phyloP scores from a whole-genome alignment of 2,797 vertebrate species.

The Molossus molossus region DNA sequence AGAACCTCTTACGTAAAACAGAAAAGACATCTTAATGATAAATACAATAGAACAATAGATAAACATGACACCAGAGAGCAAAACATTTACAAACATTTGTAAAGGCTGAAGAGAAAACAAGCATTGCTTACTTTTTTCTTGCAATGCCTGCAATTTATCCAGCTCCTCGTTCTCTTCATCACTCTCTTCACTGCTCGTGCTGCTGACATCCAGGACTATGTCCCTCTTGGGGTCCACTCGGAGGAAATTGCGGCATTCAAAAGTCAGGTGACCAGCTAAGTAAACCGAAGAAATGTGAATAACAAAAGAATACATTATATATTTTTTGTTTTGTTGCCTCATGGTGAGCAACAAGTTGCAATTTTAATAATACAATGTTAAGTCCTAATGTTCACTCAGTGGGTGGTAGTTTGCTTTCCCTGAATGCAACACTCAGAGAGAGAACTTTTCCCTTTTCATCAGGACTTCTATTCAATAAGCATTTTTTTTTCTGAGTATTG shows the following conservation, averaged over 20 bases:
- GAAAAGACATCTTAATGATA: neutral
- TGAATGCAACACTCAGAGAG: neutral
- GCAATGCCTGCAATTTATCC: constrained; percentile 88
- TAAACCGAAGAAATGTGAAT: constrained; percentile 59
- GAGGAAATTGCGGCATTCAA: constrained; percentile 99
- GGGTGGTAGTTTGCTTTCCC: neutral
- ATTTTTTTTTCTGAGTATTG: neutral
- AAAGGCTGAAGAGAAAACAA: neutral
- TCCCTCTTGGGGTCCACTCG: constrained; percentile 98
- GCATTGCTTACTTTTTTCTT: constrained; percentile 89
- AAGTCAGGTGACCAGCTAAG: constrained; percentile 97
- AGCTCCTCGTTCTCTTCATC: constrained; percentile 93
- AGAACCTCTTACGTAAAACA: neutral
- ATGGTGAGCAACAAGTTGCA: neutral
- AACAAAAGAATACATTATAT: neutral
- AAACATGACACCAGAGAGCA: neutral
- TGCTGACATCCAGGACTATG: constrained; percentile 98
- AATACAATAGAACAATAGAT: neutral
- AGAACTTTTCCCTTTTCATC: constrained; percentile 25
- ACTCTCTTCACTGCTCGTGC: constrained; percentile 97
- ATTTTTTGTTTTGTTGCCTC: neutral
- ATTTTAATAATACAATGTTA: constrained; percentile 6
- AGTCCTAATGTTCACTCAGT: constrained; percentile 27
- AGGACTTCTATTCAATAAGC: constrained; percentile 48
- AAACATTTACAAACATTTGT: constrained; percentile 32